These are phyloP conservation scores for Euleptes europaea DNA, from an alignment of 2,113 vertebrate genomes.

Conservation along the genomic window DNA sequence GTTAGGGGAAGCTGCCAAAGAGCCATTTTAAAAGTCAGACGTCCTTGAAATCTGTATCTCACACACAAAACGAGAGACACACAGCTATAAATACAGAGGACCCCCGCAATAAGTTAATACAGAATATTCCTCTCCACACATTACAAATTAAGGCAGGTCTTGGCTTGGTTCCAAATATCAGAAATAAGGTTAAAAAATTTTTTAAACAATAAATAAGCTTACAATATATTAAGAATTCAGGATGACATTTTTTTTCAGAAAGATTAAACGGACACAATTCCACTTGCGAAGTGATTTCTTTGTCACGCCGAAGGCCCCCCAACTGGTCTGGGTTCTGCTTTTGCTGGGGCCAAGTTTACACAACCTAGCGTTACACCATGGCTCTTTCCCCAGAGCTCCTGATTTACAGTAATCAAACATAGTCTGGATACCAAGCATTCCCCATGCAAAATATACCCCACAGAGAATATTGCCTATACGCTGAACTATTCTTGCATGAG, in stretches of 20 bases:
- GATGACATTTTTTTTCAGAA: neutral
- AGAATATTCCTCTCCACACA: neutral
- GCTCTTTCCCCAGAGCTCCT: neutral
- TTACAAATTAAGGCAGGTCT: neutral
- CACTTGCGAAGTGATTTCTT: too few species aligned
- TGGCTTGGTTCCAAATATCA: slow-evolving; percentile 21
- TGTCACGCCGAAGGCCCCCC: too few species aligned
- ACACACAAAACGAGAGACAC: neutral
- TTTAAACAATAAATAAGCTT: slow-evolving; percentile 26
- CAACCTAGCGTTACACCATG: too few species aligned
- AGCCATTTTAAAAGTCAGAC: neutral
- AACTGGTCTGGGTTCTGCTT: neutral
- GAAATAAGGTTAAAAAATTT: neutral
- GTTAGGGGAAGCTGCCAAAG: neutral
- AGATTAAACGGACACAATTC: neutral
- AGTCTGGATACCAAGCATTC: too few species aligned
- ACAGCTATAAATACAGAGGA: neutral
- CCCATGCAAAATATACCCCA: too few species aligned
- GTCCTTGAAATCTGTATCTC: neutral
- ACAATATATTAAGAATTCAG: slow-evolving; percentile 5
- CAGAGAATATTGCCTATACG: neutral
- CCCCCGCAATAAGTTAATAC: slow-evolving; percentile 8
- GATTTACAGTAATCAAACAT: too few species aligned
- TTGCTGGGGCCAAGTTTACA: neutral
- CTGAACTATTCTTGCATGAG: neutral